Evolutionary conservation across 1,140 invertebrate species (phyloP).

Genomic region (Drusus annulatus): DNA sequence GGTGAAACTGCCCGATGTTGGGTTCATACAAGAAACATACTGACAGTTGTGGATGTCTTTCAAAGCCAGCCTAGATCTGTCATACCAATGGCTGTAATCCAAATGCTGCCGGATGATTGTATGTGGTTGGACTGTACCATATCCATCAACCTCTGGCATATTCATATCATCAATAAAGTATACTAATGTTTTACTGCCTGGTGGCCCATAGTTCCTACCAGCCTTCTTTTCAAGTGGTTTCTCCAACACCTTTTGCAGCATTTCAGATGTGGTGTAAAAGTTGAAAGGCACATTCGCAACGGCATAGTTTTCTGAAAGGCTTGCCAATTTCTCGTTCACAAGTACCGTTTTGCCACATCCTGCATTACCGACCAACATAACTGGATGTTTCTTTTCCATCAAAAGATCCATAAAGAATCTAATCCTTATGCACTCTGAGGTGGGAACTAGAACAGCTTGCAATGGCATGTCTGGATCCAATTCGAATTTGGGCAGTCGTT

Average conservation of each 20-base stretch:
- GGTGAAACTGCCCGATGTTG: constrained; percentile 96
- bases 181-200: constrained; percentile 93
- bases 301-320: constrained; percentile 88
- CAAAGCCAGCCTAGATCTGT: constrained; percentile 89
- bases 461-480: constrained; percentile 92
- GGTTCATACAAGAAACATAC: constrained; percentile 98
- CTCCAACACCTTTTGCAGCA: constrained; percentile 95
- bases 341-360: constrained; percentile 94
- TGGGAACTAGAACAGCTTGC: constrained; percentile 94
- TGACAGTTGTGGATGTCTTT: constrained; percentile 98
- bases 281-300: constrained; percentile 96
- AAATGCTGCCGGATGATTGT: constrained; percentile 95
- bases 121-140: constrained; percentile 96
- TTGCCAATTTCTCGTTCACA: constrained; percentile 87
- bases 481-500: constrained; percentile 91
- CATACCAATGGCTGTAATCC: constrained; percentile 97
- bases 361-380: constrained; percentile 94
- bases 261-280: constrained; percentile 96
- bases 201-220: constrained; percentile 95
- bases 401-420: constrained; percentile 92
- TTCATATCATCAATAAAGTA: constrained; percentile 99
- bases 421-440: constrained; percentile 92
- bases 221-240: constrained; percentile 98
- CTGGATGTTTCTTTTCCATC: constrained; percentile 89
- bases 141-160: constrained; percentile 96